These are phyloP conservation scores for Entomyzon cyanotis DNA, from an alignment of 2,113 vertebrate species.

Conservation along the genomic window DNA sequence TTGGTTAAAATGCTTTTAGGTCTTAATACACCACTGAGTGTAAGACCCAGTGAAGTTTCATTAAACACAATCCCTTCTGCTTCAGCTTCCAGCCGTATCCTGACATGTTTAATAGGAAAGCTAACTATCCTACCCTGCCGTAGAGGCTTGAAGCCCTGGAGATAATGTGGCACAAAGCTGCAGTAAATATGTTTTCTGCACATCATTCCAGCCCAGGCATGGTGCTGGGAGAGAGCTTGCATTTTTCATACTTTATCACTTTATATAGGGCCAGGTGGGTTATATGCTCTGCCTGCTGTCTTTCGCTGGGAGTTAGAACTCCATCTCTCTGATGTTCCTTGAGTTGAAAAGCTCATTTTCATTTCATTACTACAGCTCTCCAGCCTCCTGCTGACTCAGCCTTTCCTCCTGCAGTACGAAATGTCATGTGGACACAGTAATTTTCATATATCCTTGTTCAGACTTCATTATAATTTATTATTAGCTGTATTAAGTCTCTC, in stretches of 20 bases:
- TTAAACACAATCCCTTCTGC: neutral
- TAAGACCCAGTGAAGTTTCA: neutral
- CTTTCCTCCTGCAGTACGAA: neutral
- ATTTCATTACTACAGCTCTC: neutral
- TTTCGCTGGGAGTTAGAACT: neutral
- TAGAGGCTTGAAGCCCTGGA: neutral
- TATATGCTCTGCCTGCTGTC: neutral
- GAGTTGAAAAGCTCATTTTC: neutral
- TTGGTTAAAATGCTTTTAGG: neutral
- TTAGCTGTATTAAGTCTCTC: neutral
- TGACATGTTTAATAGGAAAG: neutral
- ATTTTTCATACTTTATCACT: neutral
- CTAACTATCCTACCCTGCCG: neutral
- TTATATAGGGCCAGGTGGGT: neutral
- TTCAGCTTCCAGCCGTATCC: neutral
- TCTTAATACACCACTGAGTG: neutral
- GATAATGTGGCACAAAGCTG: neutral
- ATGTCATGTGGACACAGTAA: neutral
- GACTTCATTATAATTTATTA: conserved; percentile 19
- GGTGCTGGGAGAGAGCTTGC: neutral
- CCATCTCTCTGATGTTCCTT: neutral
- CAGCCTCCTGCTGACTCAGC: conserved; percentile 7
- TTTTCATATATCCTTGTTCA: conserved; percentile 1
- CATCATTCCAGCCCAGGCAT: neutral
- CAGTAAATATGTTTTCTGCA: neutral